These are phyloP conservation scores for Etia nguti DNA, from an alignment of 2,113 vertebrate species.

Conservation along the genomic window DNA sequence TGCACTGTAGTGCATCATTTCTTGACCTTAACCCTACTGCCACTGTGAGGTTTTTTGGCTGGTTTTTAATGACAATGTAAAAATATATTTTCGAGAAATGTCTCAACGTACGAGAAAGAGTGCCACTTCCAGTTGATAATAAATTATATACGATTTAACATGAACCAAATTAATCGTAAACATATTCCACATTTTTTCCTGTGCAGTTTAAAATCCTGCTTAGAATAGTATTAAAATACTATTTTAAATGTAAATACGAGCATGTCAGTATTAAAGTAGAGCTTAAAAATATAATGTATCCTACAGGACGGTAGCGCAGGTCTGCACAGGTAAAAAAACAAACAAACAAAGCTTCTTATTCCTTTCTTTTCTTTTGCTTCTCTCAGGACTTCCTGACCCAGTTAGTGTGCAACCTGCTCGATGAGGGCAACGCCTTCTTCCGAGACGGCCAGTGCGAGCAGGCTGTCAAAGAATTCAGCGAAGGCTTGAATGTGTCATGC, in stretches of 20 bases:
- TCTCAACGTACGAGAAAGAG: not conserved
- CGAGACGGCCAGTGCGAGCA: slow-evolving; percentile 76
- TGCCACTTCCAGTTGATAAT: not conserved
- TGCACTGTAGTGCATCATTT: too few species aligned
- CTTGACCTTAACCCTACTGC: not conserved
- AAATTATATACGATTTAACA: not conserved
- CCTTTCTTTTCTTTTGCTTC: not conserved
- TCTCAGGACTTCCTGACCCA: slow-evolving; percentile 82
- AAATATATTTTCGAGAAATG: not conserved
- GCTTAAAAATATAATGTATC: not conserved
- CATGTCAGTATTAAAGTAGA: not conserved
- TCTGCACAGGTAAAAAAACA: not conserved
- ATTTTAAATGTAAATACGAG: not conserved
- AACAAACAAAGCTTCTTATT: not conserved
- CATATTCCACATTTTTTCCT: not conserved
- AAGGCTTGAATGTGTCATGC: slow-evolving; percentile 82
- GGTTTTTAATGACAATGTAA: not conserved
- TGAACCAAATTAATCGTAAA: not conserved
- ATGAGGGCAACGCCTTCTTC: slow-evolving; percentile 87
- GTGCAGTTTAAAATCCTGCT: not conserved
- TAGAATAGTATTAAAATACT: not conserved
- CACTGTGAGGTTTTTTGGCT: not conserved
- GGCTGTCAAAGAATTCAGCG: slow-evolving; percentile 81
- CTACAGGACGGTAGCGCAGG: fast-evolving
- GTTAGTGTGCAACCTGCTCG: slow-evolving; percentile 85